These are phyloP conservation scores for Zaprionus vittiger DNA, from an alignment of 1,140 invertebrate species.

Conservation along the genomic window DNA sequence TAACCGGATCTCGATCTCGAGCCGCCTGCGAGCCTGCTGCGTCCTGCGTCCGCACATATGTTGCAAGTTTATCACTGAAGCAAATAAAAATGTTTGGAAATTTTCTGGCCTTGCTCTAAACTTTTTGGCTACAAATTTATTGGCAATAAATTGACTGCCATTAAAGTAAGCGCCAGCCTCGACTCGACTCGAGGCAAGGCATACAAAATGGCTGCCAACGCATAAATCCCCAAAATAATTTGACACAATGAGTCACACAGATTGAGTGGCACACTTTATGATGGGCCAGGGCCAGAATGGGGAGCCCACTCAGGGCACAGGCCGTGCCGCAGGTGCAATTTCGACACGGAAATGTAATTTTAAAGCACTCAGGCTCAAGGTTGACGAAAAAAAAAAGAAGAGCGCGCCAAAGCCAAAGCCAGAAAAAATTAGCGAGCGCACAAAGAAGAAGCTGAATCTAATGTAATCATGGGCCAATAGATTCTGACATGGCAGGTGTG, in stretches of 20 bases:
- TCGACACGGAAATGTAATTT: constrained; percentile 80
- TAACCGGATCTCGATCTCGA: constrained; percentile 1
- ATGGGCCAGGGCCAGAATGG: constrained; percentile 17
- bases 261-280: constrained; percentile 72
- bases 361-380: constrained; percentile 61
- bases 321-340: constrained; percentile 72
- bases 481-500: constrained; percentile 42
- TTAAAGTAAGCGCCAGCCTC: constrained; percentile 66
- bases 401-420: constrained; percentile 13
- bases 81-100: constrained; percentile 78
- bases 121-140: constrained; percentile 83
- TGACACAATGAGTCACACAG: constrained; percentile 82
- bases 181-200: neutral
- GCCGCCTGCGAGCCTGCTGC: neutral
- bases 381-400: constrained; percentile 19
- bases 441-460: constrained; percentile 42
- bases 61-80: constrained; percentile 79
- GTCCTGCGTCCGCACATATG: constrained; percentile 62
- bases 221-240: constrained; percentile 82
- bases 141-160: constrained; percentile 82
- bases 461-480: constrained; percentile 77
- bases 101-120: constrained; percentile 74
- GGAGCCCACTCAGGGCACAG: neutral
- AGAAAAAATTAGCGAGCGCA: constrained; percentile 57
- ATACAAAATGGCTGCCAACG: constrained; percentile 78